Evolutionary conservation across 2,888 invertebrate species (phyloP), one percentile per base, ranked within the genome.

Genomic region (Pogonocherus hispidulus): DNA sequence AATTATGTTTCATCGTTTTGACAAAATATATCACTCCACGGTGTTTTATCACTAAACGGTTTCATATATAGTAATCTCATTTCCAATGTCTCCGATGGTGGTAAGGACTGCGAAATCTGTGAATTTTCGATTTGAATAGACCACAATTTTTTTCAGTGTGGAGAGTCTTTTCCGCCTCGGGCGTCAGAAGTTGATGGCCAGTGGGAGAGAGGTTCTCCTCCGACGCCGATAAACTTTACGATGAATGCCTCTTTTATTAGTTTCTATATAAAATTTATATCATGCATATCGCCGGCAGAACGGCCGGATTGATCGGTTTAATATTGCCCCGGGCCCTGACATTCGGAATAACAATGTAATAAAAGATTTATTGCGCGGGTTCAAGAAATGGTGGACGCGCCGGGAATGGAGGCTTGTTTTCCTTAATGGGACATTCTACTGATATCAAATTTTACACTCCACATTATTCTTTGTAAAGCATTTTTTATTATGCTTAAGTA

Each of bases 171-270:
- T n/a, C n/a, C n/a, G n/a, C n/a, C n/a, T n/a, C n/a, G n/a, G 27
- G 27, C 27, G 27, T 3, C 27, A 27, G 76, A 78, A 74, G 76
- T 77, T 77, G 78, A 79, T 76, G 80, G 78, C 77, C 79, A 77
- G 76, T 78, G 69, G 66, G n/a, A n/a, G 80, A 78, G 78, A 80
- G 64, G 60, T 67, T 46, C 47, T 35, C 65, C 41, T 1, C 11
- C 18, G 16, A 11, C 27, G 16, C 16, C 23, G 22, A 14, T n/a
- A 80, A 76, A 73, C 72, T 77, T 77, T 76, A 76, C 73, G 73
- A 74, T 77, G 77, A 79, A 80, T 74, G 80, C 70, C 71, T 74
- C 75, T 80, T 80, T 80, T 80, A 80, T 80, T 79, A 79, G 78
- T 73, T 62, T 76, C 76, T 73, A 77, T 78, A 78, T 77, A 79